Evolutionary conservation across 2,797 vertebrate genomes (phyloP).

Genomic region (Pterois miles): DNA sequence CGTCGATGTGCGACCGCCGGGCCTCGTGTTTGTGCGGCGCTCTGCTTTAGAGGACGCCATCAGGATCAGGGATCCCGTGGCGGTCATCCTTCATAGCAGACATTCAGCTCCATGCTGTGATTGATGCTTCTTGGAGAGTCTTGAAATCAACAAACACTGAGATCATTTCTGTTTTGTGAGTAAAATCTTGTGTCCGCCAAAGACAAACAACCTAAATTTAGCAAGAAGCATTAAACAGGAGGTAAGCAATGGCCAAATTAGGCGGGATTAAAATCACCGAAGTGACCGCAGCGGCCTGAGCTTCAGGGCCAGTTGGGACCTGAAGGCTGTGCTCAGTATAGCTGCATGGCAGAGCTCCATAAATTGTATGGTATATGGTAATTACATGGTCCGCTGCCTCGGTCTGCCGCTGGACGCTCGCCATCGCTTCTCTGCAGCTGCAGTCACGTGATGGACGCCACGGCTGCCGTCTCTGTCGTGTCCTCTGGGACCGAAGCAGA

Average conservation of each 20-base stretch:
- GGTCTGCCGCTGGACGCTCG: neutral
- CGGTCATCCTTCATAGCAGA: no score
- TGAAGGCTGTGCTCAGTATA: neutral
- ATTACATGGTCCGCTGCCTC: slow-evolving; percentile 17
- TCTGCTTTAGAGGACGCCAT: no score
- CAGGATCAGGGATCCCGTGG: no score
- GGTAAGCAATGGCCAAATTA: neutral
- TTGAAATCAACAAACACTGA: neutral
- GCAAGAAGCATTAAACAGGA: neutral
- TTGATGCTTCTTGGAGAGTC: no score
- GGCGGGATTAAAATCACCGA: neutral
- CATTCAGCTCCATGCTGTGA: no score
- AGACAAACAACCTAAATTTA: neutral
- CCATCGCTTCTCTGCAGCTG: neutral
- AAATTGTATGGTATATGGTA: neutral
- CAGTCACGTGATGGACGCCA: neutral
- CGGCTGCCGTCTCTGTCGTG: neutral
- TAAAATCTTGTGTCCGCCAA: neutral
- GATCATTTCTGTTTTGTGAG: neutral
- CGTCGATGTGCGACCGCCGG: no score
- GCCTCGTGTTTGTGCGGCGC: no score
- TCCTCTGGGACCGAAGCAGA: neutral
- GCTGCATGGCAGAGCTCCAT: neutral
- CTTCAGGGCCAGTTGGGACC: neutral
- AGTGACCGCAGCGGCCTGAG: neutral